Evolutionary conservation across 1,140 invertebrate species (phyloP), one percentile per base, ranked within the genome.

Genomic region (Chironomus tepperi): DNA sequence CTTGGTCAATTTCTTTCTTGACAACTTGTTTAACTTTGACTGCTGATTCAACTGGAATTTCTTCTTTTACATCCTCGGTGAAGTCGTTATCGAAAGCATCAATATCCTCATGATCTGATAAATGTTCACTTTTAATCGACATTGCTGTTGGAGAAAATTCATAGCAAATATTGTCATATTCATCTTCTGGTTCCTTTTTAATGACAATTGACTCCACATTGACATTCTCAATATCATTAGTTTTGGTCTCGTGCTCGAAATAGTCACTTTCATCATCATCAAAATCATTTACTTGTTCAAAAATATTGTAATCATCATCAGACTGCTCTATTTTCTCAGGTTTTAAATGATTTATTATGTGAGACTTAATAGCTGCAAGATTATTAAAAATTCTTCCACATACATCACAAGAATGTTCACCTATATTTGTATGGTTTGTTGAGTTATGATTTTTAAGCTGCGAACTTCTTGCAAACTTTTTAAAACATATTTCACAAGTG

Each of bases 141-240:
- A 34, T 34, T 34, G 24, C 24, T 2, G 24, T 34, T 34, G 24
- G 47, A 5, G 12, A 57, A 15, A 57, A 57, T 12, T n/a, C 47
- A n/a, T 57, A 12, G 15, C 12, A 57, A 57, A n/a, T n/a, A 57
- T 12, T 12, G 5, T 57, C 47, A 57, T 12, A 12, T n/a, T 57
- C 47, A 57, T 57, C 12, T 57, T 57, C 47, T 57, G 47, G 47
- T 57, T 57, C 47, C n/a, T 57, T 57, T 15, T 57, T 57, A 57
- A 57, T 57, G 5, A n/a, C n/a, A 15, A 57, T 57, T 15, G 47
- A 12, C 15, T 57, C 47, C 5, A 57, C 47, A 57, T 57, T 15
- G 0, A 57, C 24, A 34, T 57, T 15, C n/a, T n/a, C n/a, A 57
- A 57, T 10, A n/a, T 12, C 47, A 57, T n/a, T n/a, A 5, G n/a